Base-by-base conservation (phyloP, 2,888 invertebrate species). In the Byasa hedistus region DNA sequence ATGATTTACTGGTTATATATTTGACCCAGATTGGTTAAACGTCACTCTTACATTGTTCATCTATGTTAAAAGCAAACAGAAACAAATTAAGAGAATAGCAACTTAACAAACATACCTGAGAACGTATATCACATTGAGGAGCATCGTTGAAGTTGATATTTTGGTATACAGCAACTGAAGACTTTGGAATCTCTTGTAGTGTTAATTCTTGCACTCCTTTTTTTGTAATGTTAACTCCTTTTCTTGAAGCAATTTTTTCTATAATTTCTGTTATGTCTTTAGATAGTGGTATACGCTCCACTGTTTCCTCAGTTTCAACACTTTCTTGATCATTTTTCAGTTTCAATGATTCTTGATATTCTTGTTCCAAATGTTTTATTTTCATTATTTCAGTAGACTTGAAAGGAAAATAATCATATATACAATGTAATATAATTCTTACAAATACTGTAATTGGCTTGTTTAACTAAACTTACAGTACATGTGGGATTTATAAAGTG, bases 91-190 rank as follows among this genome's bases (percentile, higher is more conserved):
- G 3, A 48, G n/a, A 48, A 8, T n/a, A 48, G n/a, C n/a, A 48
- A 15, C 15, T 48, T n/a, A 48, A 2, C 19, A 62, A 48, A 55
- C 78, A 78, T 86, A 94, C 94, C 85, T 95, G 94, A 22, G 89
- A 85, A 77, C 92, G 93, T 85, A 95, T 95, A 72, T 86, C 88
- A 71, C 89, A 85, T 36, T 80, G 78, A 57, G 84, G 81, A 73
- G 75, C 81, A 67, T 84, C 79, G 65, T 75, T 65, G 71, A 72
- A 68, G 51, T 84, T 76, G 67, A 94, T 76, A 67, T 94, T 95
- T 84, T 95, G 95, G 80, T 94, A 95, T 0, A 95, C 93, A 32
- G 94, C 95, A 51, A 91, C 91, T 57, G 90, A 84, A 73, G 92
- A 94, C 51, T 92, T 93, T 12, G 94, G 93, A 69, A 95, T 94